These are phyloP conservation scores for Drosophila prostipennis DNA, from an alignment of 2,888 invertebrate genomes.

Conservation along the genomic window DNA sequence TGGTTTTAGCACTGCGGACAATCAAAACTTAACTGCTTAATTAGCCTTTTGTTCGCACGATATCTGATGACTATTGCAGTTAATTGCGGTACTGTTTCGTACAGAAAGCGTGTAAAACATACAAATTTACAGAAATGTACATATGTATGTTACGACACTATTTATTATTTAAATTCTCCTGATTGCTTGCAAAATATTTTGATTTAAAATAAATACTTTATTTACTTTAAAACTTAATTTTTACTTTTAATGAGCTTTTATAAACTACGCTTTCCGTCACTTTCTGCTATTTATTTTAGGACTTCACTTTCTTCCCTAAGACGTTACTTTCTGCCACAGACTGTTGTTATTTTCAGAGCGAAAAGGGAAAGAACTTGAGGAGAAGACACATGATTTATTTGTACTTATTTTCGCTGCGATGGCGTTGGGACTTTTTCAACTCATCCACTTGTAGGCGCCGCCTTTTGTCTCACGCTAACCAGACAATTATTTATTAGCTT, in stretches of 20 bases:
- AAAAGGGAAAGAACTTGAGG: slow-evolving; percentile 5
- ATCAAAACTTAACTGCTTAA: slow-evolving; percentile 49
- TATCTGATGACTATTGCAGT: slow-evolving; percentile 58
- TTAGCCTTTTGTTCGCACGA: slow-evolving; percentile 55
- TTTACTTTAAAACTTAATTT: background rate
- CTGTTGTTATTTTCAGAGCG: slow-evolving; percentile 48
- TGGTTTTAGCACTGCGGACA: slow-evolving; percentile 21
- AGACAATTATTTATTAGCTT: slow-evolving; percentile 77
- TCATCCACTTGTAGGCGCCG: slow-evolving; percentile 55
- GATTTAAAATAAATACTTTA: no score
- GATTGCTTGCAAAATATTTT: no score
- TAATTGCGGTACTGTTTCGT: slow-evolving; percentile 51
- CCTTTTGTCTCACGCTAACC: slow-evolving; percentile 70
- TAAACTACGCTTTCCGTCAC: background rate
- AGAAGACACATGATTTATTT: slow-evolving; percentile 68
- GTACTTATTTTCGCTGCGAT: slow-evolving; percentile 64
- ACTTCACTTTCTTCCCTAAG: slow-evolving; percentile 2
- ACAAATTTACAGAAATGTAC: background rate
- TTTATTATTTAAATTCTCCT: background rate
- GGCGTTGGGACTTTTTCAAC: slow-evolving; percentile 51
- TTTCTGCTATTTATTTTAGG: background rate
- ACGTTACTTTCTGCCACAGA: slow-evolving; percentile 63
- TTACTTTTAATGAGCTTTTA: background rate
- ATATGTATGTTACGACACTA: no score
- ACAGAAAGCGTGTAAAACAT: slow-evolving; percentile 16